These are phyloP conservation scores for Stomatorhinus ivindoensis DNA, from an alignment of 2,113 vertebrate species.

Conservation along the genomic window DNA sequence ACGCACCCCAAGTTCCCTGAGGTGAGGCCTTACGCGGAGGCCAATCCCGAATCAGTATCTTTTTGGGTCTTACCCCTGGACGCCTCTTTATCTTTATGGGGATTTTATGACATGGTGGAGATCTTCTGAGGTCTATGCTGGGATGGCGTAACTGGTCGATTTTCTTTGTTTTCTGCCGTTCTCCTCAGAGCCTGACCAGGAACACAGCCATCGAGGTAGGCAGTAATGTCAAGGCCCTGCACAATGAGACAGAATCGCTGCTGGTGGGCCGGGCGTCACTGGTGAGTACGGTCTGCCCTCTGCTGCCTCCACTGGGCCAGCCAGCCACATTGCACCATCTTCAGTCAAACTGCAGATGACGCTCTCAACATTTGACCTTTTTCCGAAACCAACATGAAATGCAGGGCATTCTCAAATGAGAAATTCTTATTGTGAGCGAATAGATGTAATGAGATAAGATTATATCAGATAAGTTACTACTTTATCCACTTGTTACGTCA, in stretches of 20 bases:
- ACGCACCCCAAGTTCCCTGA: constrained; percentile 88
- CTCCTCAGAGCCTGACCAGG: constrained; percentile 78
- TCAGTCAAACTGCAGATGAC: neutral
- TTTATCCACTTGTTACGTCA: neutral
- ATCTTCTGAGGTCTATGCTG: neutral
- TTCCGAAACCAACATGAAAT: neutral
- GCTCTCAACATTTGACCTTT: neutral
- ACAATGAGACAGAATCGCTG: constrained; percentile 91
- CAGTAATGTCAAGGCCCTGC: constrained; percentile 87
- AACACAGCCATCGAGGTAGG: constrained; percentile 89
- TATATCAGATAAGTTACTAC: neutral
- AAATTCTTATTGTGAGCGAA: neutral
- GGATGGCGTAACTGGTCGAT: neutral
- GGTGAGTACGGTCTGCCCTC: constrained; percentile 57
- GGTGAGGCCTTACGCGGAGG: constrained; percentile 53
- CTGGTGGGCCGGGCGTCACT: constrained; percentile 82
- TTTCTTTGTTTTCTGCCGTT: neutral
- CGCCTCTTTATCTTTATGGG: neutral
- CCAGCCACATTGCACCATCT: neutral
- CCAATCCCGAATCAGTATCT: neutral
- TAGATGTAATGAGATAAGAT: neutral
- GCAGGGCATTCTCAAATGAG: neutral
- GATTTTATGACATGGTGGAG: neutral
- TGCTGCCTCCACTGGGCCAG: neutral
- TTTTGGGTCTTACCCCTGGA: neutral